phyloP scores from a whole-genome alignment of 1,140 invertebrate genomes.

The Aphelenchoides avenae region DNA sequence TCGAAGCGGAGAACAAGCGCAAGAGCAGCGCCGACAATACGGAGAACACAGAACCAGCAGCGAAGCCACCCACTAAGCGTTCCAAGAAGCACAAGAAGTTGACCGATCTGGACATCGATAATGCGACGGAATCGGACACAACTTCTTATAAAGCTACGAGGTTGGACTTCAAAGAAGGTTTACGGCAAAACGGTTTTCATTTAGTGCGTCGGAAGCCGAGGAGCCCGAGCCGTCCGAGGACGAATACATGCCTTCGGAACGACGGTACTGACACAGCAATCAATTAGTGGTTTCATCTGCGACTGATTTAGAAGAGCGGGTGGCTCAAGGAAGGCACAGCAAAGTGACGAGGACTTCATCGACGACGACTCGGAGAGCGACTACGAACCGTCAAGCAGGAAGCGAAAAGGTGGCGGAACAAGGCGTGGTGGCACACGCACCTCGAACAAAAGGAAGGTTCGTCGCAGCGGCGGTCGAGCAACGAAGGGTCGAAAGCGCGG shows the following conservation, averaged over 20 bases:
- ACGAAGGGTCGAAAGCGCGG: conserved; percentile 4
- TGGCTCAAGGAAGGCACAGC: conserved; percentile 4
- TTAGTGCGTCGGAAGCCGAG: conserved; percentile 23
- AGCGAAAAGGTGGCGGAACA: conserved; percentile 2
- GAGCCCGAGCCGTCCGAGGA: conserved; percentile 35
- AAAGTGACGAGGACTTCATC: conserved; percentile 17
- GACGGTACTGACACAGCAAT: too few species aligned
- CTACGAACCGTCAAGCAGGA: conserved; percentile 1
- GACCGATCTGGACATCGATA: conserved; percentile 38
- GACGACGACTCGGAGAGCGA: conserved; percentile 14
- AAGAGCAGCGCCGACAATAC: background rate
- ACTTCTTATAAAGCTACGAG: too few species aligned
- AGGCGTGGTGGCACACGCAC: background rate
- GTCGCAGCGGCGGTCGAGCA: conserved; percentile 1
- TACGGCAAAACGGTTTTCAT: too few species aligned
- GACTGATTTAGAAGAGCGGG: too few species aligned
- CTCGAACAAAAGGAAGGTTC: conserved; percentile 12
- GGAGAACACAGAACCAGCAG: conserved; percentile 10
- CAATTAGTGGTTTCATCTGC: too few species aligned
- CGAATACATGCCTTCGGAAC: conserved; percentile 28
- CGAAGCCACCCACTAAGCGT: conserved; percentile 14
- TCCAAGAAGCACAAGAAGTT: conserved; percentile 31
- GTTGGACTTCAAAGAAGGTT: too few species aligned
- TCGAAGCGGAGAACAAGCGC: conserved; percentile 32
- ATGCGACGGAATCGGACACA: conserved; percentile 38